A percentile compares a stretch with the other conserved stretches of the same genome.
Conservation (phyloP, 2,113 vertebrate genomes). For the Phrynosoma platyrhinos region DNA sequence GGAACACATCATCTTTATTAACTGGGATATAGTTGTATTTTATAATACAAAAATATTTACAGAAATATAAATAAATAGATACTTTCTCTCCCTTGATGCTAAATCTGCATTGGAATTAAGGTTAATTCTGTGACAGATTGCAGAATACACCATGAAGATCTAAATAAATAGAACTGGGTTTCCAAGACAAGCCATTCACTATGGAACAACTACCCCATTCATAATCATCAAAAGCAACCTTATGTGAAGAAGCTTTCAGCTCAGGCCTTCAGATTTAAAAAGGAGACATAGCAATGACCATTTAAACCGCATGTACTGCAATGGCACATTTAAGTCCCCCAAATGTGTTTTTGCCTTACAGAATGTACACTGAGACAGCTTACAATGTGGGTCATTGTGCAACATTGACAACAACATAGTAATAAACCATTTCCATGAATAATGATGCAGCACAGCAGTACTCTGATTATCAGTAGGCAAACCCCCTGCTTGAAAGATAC, state of each 20-base stretch:
- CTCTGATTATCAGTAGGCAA: too few species aligned
- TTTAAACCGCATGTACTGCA: slow-evolving; percentile 30
- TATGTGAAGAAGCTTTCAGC: neutral
- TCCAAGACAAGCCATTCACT: slow-evolving; percentile 12
- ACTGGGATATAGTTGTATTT: too few species aligned
- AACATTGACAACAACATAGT: neutral
- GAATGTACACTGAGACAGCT: neutral
- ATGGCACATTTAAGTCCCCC: neutral
- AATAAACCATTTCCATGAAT: neutral
- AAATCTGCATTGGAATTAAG: slow-evolving; percentile 27
- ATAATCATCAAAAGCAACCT: neutral
- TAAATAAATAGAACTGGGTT: neutral
- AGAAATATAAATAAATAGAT: slow-evolving; percentile 43
- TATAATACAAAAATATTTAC: slow-evolving; percentile 28
- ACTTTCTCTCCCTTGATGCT: slow-evolving; percentile 38
- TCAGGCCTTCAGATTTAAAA: neutral
- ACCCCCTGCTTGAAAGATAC: too few species aligned
- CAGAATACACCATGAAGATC: neutral
- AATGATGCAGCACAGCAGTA: too few species aligned
- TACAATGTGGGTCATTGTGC: neutral
- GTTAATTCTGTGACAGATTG: neutral
- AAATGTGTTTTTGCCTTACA: neutral
- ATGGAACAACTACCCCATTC: neutral
- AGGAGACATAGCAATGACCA: slow-evolving; percentile 13
- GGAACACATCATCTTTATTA: too few species aligned